Percentiles rank a stretch among this genome's conserved stretches.
phyloP scores from a whole-genome alignment of 2,113 vertebrate species.

The Theristicus caerulescens region DNA sequence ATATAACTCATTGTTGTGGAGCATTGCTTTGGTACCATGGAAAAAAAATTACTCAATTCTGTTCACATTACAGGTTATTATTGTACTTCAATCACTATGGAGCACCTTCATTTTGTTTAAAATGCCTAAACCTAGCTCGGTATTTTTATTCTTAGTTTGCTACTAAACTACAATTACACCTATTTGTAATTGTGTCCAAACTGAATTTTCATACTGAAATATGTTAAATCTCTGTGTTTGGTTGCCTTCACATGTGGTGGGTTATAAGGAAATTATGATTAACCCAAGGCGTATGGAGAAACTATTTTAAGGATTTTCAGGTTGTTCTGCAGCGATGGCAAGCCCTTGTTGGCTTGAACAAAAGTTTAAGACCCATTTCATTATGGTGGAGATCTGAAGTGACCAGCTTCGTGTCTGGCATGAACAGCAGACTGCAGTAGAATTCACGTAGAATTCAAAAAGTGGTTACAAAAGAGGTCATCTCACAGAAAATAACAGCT shows the following conservation, averaged over 20 bases:
- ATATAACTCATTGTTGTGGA: background rate
- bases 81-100: background rate
- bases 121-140: background rate
- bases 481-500: background rate
- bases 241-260: background rate
- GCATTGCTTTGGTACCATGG: background rate
- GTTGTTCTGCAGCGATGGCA: constrained; percentile 76
- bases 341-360: constrained; percentile 76
- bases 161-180: background rate
- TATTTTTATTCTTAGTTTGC: background rate
- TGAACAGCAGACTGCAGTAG: background rate
- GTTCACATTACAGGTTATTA: background rate
- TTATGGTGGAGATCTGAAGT: background rate
- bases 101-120: background rate
- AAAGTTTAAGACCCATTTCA: constrained; percentile 73
- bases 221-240: background rate
- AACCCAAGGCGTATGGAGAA: background rate
- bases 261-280: background rate
- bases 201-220: background rate
- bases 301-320: constrained; percentile 77
- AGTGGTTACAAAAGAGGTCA: background rate
- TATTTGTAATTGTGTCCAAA: background rate
- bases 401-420: constrained; percentile 76
- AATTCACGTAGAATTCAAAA: background rate
- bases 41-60: background rate